Percentiles rank a stretch among this genome's conserved stretches.
Conservation (phyloP, 2,797 vertebrate genomes). For the Amniataba percoides region DNA sequence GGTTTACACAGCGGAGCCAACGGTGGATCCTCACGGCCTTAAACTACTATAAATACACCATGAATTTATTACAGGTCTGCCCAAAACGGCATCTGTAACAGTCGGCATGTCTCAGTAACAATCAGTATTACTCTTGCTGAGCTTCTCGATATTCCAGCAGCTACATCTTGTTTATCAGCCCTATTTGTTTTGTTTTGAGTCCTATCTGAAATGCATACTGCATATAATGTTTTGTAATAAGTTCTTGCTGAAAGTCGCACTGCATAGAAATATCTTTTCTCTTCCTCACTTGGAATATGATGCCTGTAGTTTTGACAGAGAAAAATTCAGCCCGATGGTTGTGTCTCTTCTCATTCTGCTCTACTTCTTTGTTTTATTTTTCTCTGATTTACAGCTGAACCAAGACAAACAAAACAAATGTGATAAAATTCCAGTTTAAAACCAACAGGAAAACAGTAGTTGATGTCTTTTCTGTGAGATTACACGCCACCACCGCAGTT, state of each 20-base stretch:
- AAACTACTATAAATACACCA: neutral
- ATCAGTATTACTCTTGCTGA: neutral
- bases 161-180: constrained; percentile 27
- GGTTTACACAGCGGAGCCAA: neutral
- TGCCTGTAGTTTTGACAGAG: constrained; percentile 1
- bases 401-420: neutral
- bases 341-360: neutral
- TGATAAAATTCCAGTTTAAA: neutral
- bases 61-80: neutral
- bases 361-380: neutral
- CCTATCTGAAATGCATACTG: constrained; percentile 20
- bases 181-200: constrained; percentile 10
- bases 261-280: constrained; percentile 35
- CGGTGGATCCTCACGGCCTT: no score
- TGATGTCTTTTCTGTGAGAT: neutral
- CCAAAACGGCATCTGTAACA: neutral
- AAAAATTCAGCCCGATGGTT: neutral
- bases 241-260: constrained; percentile 16
- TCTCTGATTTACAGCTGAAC: neutral
- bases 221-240: constrained; percentile 7
- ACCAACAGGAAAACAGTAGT: neutral
- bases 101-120: neutral
- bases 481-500: neutral
- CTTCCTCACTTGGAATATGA: neutral
- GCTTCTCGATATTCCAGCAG: constrained; percentile 9